Conservation (phyloP, 2,888 invertebrate genomes). For the Volucella bombylans region DNA sequence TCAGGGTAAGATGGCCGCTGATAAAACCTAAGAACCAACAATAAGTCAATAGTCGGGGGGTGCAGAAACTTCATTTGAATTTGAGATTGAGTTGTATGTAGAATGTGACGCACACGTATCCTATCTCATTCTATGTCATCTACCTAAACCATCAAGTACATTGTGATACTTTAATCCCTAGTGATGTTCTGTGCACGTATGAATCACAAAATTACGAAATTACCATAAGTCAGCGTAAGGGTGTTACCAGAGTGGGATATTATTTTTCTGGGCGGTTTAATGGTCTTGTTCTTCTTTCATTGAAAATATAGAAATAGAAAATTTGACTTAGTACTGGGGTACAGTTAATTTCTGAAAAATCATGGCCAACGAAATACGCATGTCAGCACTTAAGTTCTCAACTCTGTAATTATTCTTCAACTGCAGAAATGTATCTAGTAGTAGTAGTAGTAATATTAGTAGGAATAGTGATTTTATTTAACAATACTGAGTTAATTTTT, state of each 20-base stretch:
- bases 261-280: too few relatives aligned
- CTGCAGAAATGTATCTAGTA: too few relatives aligned
- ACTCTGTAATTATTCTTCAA: neutral
- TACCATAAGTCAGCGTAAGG: slow-evolving; percentile 29
- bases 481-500: too few relatives aligned
- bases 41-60: slow-evolving; percentile 33
- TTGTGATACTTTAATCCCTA: slow-evolving; percentile 54
- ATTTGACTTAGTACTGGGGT: too few relatives aligned
- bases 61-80: slow-evolving; percentile 60
- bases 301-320: neutral
- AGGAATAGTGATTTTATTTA: too few relatives aligned
- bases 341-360: too few relatives aligned
- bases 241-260: slow-evolving; percentile 36
- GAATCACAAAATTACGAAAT: slow-evolving; percentile 51
- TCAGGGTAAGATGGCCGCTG: slow-evolving; percentile 37
- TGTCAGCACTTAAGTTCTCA: neutral
- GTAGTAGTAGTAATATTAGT: too few relatives aligned
- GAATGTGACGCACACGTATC: slow-evolving; percentile 15
- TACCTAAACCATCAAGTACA: slow-evolving; percentile 55
- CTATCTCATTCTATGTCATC: slow-evolving; percentile 29
- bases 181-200: slow-evolving; percentile 51
- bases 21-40: slow-evolving; percentile 38
- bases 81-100: slow-evolving; percentile 61
- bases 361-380: too few relatives aligned
- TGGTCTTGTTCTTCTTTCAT: neutral